phyloP scores from a whole-genome alignment of 2,888 invertebrate species.

The Brassicogethes aeneus region DNA sequence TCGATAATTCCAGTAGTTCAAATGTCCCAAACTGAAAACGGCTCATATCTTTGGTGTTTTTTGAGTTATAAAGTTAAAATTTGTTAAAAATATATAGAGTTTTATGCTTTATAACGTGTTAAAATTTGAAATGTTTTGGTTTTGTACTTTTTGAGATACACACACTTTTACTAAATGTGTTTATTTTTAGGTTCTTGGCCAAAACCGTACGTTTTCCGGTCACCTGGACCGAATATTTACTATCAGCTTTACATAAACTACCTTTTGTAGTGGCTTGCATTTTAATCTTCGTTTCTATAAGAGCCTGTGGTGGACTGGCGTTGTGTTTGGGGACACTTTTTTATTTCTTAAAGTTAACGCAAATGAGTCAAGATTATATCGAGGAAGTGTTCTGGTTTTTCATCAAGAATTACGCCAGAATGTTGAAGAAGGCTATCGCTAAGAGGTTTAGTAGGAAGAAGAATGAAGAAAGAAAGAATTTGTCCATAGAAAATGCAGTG shows the following conservation, averaged over 20 bases:
- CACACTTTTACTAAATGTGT: constrained; percentile 4
- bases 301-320: constrained; percentile 67
- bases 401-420: constrained; percentile 29
- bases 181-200: constrained; percentile 41
- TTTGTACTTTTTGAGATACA: too few species aligned
- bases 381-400: constrained; percentile 42
- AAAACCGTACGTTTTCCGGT: constrained; percentile 40
- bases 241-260: constrained; percentile 57
- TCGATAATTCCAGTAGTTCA: background rate
- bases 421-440: constrained; percentile 15
- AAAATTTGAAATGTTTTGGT: too few species aligned
- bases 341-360: constrained; percentile 63
- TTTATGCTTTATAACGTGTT: too few species aligned
- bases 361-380: constrained; percentile 67
- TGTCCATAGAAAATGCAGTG: constrained; percentile 6
- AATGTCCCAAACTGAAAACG: too few species aligned
- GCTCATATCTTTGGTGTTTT: too few species aligned
- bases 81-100: too few species aligned
- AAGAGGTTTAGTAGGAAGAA: constrained; percentile 17
- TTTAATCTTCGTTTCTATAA: constrained; percentile 52
- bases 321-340: constrained; percentile 56
- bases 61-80: too few species aligned
- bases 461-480: constrained; percentile 1
- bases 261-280: constrained; percentile 59
- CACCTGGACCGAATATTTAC: constrained; percentile 52